Conservation (phyloP, 2,797 vertebrate genomes). For the Falco cherrug region DNA sequence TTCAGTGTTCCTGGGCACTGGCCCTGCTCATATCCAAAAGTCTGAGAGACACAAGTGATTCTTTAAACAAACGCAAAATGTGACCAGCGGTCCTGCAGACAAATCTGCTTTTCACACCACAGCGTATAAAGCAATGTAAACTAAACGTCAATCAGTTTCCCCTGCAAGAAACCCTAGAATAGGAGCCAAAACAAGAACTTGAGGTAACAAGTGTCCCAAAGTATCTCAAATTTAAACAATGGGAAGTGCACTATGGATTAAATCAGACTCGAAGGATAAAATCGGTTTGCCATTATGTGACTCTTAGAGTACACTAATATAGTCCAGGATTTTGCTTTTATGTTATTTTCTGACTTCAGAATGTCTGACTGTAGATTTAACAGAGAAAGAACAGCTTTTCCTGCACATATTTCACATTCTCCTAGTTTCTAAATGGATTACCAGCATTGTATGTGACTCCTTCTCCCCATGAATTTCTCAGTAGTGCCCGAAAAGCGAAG, state of each 20-base stretch:
- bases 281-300: background rate
- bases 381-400: background rate
- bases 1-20: background rate
- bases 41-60: background rate
- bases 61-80: background rate
- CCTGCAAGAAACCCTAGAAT: background rate
- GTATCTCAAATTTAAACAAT: background rate
- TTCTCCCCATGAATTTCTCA: background rate
- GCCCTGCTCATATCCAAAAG: background rate
- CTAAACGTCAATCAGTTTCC: background rate
- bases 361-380: background rate
- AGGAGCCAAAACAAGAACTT: background rate
- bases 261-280: background rate
- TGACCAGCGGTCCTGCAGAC: background rate
- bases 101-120: background rate
- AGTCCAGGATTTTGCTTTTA: background rate
- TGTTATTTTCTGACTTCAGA: background rate
- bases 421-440: background rate
- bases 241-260: background rate
- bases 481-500: background rate
- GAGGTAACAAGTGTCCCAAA: background rate
- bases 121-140: background rate
- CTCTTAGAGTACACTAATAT: background rate
- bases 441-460: background rate
- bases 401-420: background rate